Conservation (phyloP, 2,888 invertebrate species). For the Xestia rhomboidea region DNA sequence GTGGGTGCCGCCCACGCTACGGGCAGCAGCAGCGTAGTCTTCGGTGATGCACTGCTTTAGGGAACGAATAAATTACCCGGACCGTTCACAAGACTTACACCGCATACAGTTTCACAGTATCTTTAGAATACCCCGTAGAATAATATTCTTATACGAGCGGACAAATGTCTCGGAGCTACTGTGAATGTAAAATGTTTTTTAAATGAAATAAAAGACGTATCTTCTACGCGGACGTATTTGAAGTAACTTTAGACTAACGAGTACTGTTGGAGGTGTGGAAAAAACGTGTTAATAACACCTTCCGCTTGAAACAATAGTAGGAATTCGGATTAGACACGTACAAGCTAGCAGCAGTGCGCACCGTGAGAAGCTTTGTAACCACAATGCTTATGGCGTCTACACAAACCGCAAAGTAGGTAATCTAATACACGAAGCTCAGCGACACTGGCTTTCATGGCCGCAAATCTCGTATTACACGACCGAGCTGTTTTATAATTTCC, state of each 20-base stretch:
- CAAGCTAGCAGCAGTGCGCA: conserved; percentile 75
- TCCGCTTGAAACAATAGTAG: conserved; percentile 75
- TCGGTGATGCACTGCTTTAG: conserved; percentile 90
- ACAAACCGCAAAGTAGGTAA: conserved; percentile 89
- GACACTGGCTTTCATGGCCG: conserved; percentile 89
- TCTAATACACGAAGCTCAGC: conserved; percentile 90
- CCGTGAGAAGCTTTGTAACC: conserved; percentile 88
- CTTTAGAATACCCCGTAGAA: conserved; percentile 79
- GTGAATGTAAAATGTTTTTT: conserved; percentile 59
- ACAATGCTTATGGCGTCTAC: conserved; percentile 88
- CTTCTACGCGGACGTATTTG: conserved; percentile 10
- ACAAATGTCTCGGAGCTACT: conserved; percentile 63
- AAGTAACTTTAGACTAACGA: conserved; percentile 54
- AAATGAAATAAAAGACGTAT: conserved; percentile 53
- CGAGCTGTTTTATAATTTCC: conserved; percentile 63
- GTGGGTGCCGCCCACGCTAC: conserved; percentile 88
- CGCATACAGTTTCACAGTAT: conserved; percentile 81
- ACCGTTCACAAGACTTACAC: conserved; percentile 81
- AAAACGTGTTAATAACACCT: conserved; percentile 69
- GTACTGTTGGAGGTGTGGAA: conserved; percentile 60
- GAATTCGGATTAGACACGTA: conserved; percentile 77
- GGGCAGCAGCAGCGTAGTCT: conserved; percentile 84
- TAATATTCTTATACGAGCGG: conserved; percentile 76
- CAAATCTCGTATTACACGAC: conserved; percentile 87
- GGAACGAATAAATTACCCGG: conserved; percentile 89